Conservation (phyloP, 2,888 invertebrate species). For the Lepidochitona cinerea region DNA sequence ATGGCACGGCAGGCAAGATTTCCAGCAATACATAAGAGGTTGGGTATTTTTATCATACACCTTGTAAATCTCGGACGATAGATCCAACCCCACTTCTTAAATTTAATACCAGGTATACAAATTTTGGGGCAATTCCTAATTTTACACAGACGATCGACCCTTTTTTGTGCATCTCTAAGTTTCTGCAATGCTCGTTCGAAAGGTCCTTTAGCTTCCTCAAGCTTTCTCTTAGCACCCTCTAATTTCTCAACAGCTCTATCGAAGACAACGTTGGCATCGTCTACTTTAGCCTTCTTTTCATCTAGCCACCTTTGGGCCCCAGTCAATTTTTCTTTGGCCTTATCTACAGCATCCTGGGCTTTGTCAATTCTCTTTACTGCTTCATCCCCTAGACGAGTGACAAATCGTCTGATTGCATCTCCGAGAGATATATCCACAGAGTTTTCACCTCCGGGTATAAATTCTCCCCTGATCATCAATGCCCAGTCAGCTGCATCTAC, state of each 20-base stretch:
- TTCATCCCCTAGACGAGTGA: not conserved
- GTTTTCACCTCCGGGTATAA: slow-evolving; percentile 4
- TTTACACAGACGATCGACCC: slow-evolving; percentile 3
- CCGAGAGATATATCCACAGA: not conserved
- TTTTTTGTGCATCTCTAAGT: slow-evolving; percentile 6
- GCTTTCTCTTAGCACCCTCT: not conserved
- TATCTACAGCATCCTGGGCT: not conserved
- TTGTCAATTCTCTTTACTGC: slow-evolving; percentile 2
- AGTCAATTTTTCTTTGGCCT: not conserved
- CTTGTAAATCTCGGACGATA: slow-evolving; percentile 7
- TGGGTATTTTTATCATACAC: slow-evolving; percentile 12
- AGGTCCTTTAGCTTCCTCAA: not conserved
- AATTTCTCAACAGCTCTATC: not conserved
- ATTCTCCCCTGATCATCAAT: not conserved
- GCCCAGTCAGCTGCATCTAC: not conserved
- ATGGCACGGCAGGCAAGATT: not conserved
- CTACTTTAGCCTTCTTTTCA: not conserved
- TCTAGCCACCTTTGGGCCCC: slow-evolving; percentile 2
- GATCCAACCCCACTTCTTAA: not conserved
- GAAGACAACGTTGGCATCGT: not conserved
- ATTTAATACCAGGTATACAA: slow-evolving; percentile 13
- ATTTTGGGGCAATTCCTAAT: slow-evolving; percentile 7
- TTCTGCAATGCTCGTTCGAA: not conserved
- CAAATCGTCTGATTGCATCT: not conserved
- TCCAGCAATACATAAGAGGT: not conserved